Conservation (phyloP, 2,797 vertebrate species). For the Gallinago solitaria region DNA sequence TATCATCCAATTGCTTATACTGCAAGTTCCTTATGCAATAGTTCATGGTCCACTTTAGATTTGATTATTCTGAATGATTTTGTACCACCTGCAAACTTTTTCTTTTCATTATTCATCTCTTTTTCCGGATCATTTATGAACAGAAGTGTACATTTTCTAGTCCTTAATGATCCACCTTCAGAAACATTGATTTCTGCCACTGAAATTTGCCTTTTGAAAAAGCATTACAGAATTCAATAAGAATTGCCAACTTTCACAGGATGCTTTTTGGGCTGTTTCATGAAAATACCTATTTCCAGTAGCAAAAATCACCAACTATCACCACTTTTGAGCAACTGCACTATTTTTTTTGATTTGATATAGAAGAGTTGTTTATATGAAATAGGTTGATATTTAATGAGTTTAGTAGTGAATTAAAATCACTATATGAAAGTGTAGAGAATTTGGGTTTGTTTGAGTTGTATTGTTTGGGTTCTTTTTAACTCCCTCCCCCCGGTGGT, state of each 20-base stretch:
- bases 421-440: background rate
- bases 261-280: background rate
- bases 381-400: background rate
- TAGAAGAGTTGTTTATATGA: background rate
- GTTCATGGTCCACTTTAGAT: constrained; percentile 14
- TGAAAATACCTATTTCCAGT: background rate
- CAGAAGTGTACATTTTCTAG: constrained; percentile 34
- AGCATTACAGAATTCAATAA: constrained; percentile 5
- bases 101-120: constrained; percentile 59
- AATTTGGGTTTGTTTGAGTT: background rate
- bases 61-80: constrained; percentile 45
- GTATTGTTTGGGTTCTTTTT: background rate
- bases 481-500: rapidly evolving
- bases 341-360: background rate
- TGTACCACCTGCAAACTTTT: constrained; percentile 25
- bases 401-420: background rate
- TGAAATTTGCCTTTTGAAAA: constrained; percentile 49
- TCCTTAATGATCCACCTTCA: constrained; percentile 37
- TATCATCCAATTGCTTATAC: background rate
- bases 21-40: background rate
- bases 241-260: background rate
- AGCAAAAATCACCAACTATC: background rate
- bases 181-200: constrained; percentile 50
- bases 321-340: background rate
- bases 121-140: constrained; percentile 58